Conservation (phyloP, 2,113 vertebrate genomes). For the Neogobius melanostomus region DNA sequence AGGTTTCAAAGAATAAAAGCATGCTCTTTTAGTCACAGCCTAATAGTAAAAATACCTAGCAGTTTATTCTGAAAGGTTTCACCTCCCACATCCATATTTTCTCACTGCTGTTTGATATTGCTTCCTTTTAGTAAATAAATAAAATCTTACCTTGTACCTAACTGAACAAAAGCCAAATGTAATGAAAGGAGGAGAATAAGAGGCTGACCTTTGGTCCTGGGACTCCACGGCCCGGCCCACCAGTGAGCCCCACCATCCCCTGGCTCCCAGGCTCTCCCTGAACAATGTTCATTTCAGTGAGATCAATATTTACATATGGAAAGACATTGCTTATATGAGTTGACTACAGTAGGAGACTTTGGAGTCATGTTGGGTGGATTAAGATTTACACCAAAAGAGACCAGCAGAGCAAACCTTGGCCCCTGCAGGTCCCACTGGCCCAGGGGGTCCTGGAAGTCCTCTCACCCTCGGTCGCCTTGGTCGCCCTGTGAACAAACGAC, state of each 20-base stretch:
- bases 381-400: background rate
- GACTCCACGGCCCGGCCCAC: conserved; percentile 59
- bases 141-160: too few relatives aligned
- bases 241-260: conserved; percentile 66
- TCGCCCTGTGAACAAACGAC: conserved; percentile 64
- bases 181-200: too few relatives aligned
- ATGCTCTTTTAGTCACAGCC: too few relatives aligned
- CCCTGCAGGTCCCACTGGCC: conserved; percentile 70
- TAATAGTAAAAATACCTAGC: too few relatives aligned
- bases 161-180: too few relatives aligned
- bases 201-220: conserved; percentile 70
- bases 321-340: background rate
- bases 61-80: too few relatives aligned
- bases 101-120: too few relatives aligned
- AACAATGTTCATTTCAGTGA: background rate
- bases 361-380: background rate
- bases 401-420: conserved; percentile 63
- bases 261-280: conserved; percentile 75
- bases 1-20: too few relatives aligned
- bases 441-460: conserved; percentile 65
- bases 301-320: background rate
- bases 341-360: too few relatives aligned
- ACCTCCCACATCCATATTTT: too few relatives aligned
- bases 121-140: too few relatives aligned
- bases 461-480: conserved; percentile 71